Conservation (phyloP, 2,888 invertebrate species). For the Spodoptera picta region DNA sequence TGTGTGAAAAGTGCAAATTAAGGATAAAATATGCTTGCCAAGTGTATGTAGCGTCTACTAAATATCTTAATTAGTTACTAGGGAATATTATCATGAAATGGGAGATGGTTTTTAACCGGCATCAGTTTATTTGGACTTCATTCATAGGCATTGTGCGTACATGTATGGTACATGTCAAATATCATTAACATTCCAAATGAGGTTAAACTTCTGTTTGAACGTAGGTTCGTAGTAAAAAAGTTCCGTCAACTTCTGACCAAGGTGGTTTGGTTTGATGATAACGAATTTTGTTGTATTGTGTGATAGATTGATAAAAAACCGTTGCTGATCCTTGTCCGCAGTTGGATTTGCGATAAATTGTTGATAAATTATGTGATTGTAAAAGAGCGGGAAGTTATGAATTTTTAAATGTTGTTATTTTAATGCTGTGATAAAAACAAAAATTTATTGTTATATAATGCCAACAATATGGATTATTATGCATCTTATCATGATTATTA, state of each 20-base stretch:
- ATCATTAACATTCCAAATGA: slow-evolving; percentile 32
- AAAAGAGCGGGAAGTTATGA: slow-evolving; percentile 27
- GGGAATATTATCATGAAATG: neutral
- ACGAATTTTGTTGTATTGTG: neutral
- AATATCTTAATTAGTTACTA: neutral
- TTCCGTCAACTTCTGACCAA: slow-evolving; percentile 24
- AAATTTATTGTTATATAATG: neutral
- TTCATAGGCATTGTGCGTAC: slow-evolving; percentile 37
- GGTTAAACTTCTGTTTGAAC: slow-evolving; percentile 19
- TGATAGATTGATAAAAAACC: neutral
- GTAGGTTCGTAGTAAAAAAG: slow-evolving; percentile 11
- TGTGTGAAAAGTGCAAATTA: slow-evolving; percentile 16
- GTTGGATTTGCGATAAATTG: neutral
- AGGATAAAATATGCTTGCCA: slow-evolving; percentile 4
- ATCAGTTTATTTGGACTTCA: slow-evolving; percentile 18
- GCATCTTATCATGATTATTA: too few species aligned
- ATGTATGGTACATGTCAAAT: slow-evolving; percentile 19
- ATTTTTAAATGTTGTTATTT: slow-evolving; percentile 1
- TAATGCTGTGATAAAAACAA: neutral
- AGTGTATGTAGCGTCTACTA: neutral
- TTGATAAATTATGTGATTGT: slow-evolving; percentile 9
- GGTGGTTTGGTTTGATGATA: slow-evolving; percentile 29
- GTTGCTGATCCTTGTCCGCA: slow-evolving; percentile 17
- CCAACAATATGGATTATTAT: too few species aligned
- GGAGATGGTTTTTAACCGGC: slow-evolving; percentile 6